Evolutionary conservation across 1,140 invertebrate species (phyloP), one percentile per base, ranked within the genome.

Genomic region (Diprion similis): DNA sequence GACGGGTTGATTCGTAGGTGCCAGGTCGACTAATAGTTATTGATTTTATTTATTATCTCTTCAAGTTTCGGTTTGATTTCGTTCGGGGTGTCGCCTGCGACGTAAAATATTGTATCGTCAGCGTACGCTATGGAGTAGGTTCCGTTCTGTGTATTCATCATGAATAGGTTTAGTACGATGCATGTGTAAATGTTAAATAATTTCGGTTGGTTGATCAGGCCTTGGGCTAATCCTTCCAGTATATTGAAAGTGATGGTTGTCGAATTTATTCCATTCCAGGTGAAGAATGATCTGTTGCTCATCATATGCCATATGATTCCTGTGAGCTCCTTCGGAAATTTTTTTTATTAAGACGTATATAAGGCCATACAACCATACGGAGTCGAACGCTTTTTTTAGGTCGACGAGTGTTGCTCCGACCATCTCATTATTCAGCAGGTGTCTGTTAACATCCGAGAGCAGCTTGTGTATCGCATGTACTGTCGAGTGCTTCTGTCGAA

Each of bases 351-450:
- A 13, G 75, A 80, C 80, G 64, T 72, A 77, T 0, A 82, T 45
- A 10, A 84, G 24, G 0, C 79, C 81, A 9, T 78, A 71, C 10
- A 72, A 51, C 72, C 73, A 80, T 1, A 81, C 73, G 0, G 68
- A 70, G 66, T 81, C 79, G 37, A 82, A 83, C 0, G 81, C 79
- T 66, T 82, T 83, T 67, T 82, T 77, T 0, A 85, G 77, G 73
- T 86, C 84, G 6, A 83, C 72, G n/a, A 82, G 71, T n/a, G 76
- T 72, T 46, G 80, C 75, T 1, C 77, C 80, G 1, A 81, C 77
- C 24, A 73, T 74, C 59, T 76, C 73, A 11, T 70, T 71, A 4
- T 73, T 75, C 10, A 77, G 77, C 13, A 78, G 24, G 9, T 71
- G 71, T 11, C 18, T 17, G 37, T 45, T 47, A 67, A 70, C 68